phyloP scores from a whole-genome alignment of 2,797 vertebrate species.

The Tenualosa thibaudeaui region DNA sequence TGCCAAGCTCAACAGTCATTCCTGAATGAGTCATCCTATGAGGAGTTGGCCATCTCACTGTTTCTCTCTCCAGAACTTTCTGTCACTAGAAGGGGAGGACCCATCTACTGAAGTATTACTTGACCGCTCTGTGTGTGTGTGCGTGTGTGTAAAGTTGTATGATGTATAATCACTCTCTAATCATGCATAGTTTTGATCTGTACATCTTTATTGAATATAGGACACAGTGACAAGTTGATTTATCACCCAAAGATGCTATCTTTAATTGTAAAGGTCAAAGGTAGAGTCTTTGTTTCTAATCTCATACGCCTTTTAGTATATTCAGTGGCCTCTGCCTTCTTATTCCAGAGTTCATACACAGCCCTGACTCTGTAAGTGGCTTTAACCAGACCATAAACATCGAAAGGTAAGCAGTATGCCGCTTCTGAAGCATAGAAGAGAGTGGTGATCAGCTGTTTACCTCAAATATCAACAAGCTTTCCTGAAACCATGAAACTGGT shows the following conservation, averaged over 20 bases:
- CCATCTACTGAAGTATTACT: neutral
- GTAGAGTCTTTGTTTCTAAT: neutral
- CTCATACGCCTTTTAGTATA: neutral
- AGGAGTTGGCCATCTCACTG: constrained; percentile 38
- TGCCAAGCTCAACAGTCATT: constrained; percentile 50
- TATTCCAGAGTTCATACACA: no score
- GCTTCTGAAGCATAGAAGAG: neutral
- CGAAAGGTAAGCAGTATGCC: neutral
- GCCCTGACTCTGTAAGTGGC: no score
- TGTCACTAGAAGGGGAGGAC: constrained; percentile 15
- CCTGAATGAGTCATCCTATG: constrained; percentile 48
- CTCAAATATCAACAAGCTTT: neutral
- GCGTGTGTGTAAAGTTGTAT: neutral
- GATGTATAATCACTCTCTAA: neutral
- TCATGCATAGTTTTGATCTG: neutral
- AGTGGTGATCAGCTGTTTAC: neutral
- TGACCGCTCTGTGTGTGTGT: neutral
- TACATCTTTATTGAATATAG: neutral
- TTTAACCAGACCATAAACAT: no score
- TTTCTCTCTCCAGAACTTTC: constrained; percentile 26
- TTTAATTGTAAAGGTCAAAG: neutral
- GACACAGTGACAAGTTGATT: neutral
- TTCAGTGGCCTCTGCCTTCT: neutral
- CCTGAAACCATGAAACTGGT: neutral
- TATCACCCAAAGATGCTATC: neutral